Base-by-base conservation (phyloP, 1,140 invertebrate species). In the Drosophila bifasciata region DNA sequence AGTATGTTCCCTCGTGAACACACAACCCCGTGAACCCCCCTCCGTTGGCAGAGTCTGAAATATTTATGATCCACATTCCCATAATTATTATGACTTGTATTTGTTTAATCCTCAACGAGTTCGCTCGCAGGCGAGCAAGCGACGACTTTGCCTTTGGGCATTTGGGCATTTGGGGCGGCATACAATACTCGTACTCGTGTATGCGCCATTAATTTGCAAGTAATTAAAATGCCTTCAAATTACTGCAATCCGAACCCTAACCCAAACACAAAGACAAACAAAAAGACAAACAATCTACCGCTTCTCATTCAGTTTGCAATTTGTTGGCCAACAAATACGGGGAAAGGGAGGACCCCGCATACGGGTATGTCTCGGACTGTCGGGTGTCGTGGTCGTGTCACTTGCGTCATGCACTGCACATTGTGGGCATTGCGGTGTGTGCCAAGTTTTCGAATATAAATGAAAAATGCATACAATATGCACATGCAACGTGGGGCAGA, bases 381-480 rank as follows among this genome's bases (percentile, higher is more conserved):
- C 21, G 60, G 60, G 32, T 62, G 43, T 73, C 59, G 71, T 64
- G 52, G 76, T 43, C 46, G 76, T 75, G 76, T 75, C 76, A 79
- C 79, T 79, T 84, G 76, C 81, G 80, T 84, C 80, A 84, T 84
- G 63, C 69, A 21, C 59, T 85, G 80, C 81, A 86, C 76, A 86
- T 85, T 86, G 67, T 75, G 73, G 73, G 25, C 36, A 49, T n/a
- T n/a, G n/a, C 39, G 63, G 59, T 45, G 53, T 77, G 76, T 85
- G 80, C 81, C 80, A 86, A 85, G 72, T 86, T 86, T 86, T 80
- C 57, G 68, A 79, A 79, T 73, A 84, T 76, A 84, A 84, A 85
- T 85, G 85, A 79, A 85, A 79, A 71, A 76, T 79, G 79, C 79
- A 85, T 71, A 81, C 80, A 76, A 74, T 17, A 6, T 16, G 28